phyloP scores from a whole-genome alignment of 1,140 invertebrate genomes.

The Micrasema longulum region DNA sequence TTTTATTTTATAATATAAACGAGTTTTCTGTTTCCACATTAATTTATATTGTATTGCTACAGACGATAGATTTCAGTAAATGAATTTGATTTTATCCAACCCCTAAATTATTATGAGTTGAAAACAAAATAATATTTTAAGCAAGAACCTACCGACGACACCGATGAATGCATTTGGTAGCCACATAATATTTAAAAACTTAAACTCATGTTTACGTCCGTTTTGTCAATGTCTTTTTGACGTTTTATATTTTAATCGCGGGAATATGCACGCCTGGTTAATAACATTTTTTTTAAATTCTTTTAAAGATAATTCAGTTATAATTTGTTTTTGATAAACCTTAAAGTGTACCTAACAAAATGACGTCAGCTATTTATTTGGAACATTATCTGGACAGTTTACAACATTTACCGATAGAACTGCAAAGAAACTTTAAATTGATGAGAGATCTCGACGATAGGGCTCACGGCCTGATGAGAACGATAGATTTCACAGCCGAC shows the following conservation, averaged over 20 bases:
- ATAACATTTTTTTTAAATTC: not conserved
- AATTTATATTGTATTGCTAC: too few relatives aligned
- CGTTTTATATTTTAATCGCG: conserved; percentile 24
- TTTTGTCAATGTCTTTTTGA: conserved; percentile 27
- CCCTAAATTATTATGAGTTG: too few relatives aligned
- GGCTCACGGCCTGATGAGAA: conserved; percentile 89
- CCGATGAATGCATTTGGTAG: not conserved
- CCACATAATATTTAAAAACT: conserved; percentile 7
- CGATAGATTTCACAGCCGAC: conserved; percentile 89
- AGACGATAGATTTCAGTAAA: too few relatives aligned
- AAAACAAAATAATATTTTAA: too few relatives aligned
- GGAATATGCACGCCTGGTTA: not conserved
- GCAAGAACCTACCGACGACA: too few relatives aligned
- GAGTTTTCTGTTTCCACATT: too few relatives aligned
- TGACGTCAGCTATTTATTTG: conserved; percentile 93
- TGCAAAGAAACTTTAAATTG: conserved; percentile 94
- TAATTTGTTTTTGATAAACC: not conserved
- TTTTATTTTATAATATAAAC: too few relatives aligned
- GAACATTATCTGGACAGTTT: conserved; percentile 96
- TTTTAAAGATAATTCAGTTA: too few relatives aligned
- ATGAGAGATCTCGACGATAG: conserved; percentile 95
- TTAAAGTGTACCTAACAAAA: conserved; percentile 58
- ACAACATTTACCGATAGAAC: conserved; percentile 92
- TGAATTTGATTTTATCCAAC: too few relatives aligned
- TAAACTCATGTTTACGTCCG: conserved; percentile 21